Base-by-base conservation (phyloP, 2,113 vertebrate genomes). In the Proteles cristata region DNA sequence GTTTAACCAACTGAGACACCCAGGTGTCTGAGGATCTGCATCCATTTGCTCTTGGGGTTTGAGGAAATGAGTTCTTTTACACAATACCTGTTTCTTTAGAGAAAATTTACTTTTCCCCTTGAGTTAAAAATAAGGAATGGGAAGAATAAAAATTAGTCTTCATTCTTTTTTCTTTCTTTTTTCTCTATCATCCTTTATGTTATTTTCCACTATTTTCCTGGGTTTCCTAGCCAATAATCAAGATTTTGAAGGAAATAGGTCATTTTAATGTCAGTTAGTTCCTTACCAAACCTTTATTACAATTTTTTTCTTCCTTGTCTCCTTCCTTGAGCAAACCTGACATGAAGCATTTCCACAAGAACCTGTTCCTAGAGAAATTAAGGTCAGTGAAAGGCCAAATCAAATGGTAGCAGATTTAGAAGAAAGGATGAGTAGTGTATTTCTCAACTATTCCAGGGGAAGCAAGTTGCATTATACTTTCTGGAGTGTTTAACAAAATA, bases 361-460 rank as follows among this genome's bases (percentile, higher is more conserved):
- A 25, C 17, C 89, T 87, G 7, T 93, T 96, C 45, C 33, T 23
- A 92, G 69, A 92, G 50, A 96, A 97, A 98, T 98, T 91, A 98
- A 97, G 73, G 92, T 97, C 94, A 94, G 86, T 55, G 45, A 97
- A 92, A 96, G 65, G 93, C 21, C 92, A 97, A 65, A 71, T 97
- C 53, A 73, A 93, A 74, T 88, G 86, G 92, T 79, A 88, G 23
- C 7, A 69, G 11, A 35, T 61, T 81, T 95, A 80, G 93, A 17
- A 92, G 93, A 55, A 97, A 89, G 15, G 87, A 23, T 87, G 28
- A 3, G 95, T 83, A 93, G 95, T 96, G 14, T 23, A 61, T 94
- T 97, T 98, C 82, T 74, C 55, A 93, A 11, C 23, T 82, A n/a
- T 0, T 50, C 1, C 15, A 87, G 43, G n/a, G 26, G 71, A 94